Evolutionary conservation across 2,113 vertebrate species (phyloP).

Genomic region (Hypanus sabinus): DNA sequence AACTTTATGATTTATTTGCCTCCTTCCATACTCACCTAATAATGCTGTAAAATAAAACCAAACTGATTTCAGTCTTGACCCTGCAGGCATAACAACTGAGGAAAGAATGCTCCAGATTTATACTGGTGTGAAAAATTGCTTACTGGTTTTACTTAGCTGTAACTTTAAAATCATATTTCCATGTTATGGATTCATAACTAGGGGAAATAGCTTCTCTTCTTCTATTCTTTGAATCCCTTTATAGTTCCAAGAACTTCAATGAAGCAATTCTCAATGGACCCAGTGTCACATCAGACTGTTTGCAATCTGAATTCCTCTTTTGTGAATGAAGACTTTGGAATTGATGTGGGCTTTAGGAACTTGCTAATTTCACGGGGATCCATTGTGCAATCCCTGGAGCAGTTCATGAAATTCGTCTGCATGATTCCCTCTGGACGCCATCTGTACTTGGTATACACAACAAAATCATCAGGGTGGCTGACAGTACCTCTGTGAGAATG

Average conservation of each 20-base stretch:
- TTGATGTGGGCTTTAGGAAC: background rate
- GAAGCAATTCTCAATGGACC: background rate
- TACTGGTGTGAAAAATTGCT: background rate
- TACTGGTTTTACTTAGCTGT: background rate
- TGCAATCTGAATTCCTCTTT: background rate
- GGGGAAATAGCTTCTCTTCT: background rate
- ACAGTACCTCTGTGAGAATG: constrained; percentile 19
- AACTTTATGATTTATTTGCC: background rate
- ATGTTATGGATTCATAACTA: background rate
- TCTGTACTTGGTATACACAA: constrained; percentile 10
- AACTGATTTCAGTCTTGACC: background rate
- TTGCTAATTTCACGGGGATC: background rate
- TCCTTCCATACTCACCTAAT: background rate
- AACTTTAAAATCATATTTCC: background rate
- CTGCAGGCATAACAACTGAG: background rate
- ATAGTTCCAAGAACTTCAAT: background rate
- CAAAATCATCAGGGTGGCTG: constrained; percentile 13
- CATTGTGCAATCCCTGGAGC: background rate
- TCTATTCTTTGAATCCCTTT: too few relatives aligned
- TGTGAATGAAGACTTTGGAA: constrained; percentile 7
- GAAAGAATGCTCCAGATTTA: background rate
- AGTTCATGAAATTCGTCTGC: background rate
- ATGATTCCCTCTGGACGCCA: background rate
- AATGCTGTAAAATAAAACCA: background rate
- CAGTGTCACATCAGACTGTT: background rate